A percentile compares a stretch with the other conserved stretches of the same genome.
These are phyloP conservation scores for Amblyraja radiata DNA, from an alignment of 2,797 vertebrate genomes.

Conservation along the genomic window DNA sequence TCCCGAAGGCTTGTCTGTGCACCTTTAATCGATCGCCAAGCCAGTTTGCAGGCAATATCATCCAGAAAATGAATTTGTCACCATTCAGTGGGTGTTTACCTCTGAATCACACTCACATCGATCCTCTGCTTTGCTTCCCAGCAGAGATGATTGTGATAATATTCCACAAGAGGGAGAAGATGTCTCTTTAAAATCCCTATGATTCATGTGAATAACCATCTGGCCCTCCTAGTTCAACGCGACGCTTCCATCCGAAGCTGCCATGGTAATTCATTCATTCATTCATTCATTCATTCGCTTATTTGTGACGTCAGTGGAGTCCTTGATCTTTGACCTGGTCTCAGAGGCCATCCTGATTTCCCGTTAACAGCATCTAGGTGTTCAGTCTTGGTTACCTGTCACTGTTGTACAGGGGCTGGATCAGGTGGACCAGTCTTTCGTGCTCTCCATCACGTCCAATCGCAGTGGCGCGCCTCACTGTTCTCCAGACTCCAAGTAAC, in stretches of 20 bases:
- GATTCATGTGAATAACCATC: slow-evolving; percentile 35
- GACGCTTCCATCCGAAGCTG: slow-evolving; percentile 10
- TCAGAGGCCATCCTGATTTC: slow-evolving; percentile 20
- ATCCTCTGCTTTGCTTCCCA: slow-evolving; percentile 16
- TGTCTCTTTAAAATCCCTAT: slow-evolving; percentile 27
- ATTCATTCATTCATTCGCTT: background rate
- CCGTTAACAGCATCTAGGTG: slow-evolving; percentile 1
- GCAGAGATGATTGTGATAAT: slow-evolving; percentile 22
- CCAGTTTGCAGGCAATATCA: background rate
- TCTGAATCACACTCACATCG: slow-evolving; percentile 11
- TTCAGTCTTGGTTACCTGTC: background rate
- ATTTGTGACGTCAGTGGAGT: slow-evolving; percentile 26
- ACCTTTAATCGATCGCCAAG: background rate
- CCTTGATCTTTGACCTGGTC: slow-evolving; percentile 31
- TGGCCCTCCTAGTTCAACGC: background rate
- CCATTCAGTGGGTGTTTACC: background rate
- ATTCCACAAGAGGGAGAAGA: slow-evolving; percentile 36
- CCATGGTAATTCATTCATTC: slow-evolving; percentile 20
- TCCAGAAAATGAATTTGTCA: slow-evolving; percentile 22
- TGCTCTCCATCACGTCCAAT: background rate
- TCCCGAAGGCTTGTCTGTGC: background rate
- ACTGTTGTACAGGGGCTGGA: background rate
- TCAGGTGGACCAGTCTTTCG: background rate
- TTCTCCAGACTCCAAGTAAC: background rate
- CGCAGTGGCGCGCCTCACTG: background rate